Evolutionary conservation across 2,797 vertebrate genomes (phyloP), one percentile per base, ranked within the genome.

Genomic region (Champsocephalus gunnari): DNA sequence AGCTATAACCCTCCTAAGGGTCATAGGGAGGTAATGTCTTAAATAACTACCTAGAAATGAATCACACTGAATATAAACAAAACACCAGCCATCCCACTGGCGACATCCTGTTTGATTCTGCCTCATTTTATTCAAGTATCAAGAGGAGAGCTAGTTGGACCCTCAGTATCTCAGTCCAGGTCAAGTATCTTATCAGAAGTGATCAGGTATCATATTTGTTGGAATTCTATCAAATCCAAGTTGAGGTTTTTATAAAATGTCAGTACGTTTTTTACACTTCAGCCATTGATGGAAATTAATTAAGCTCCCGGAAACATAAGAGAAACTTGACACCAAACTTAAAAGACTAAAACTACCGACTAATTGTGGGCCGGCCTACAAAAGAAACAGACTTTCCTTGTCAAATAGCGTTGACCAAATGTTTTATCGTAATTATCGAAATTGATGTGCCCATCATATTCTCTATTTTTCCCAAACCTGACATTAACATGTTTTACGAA

Each of bases 11-110:
- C 88, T 83, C 66, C 81, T 76, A 84, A 73, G 79, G 80, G 79
- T 85, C n/a, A 85, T 69, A 84, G 80, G 71, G 88, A 92, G 91
- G 82, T 83, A 81, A 88, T 77, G 82, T 92, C 84, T 90, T 90
- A 89, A 89, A 90, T 90, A 91, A 84, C 88, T 87, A 93, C 89
- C 89, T 86, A 90, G 51, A 89, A 89, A 88, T 81, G 21, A 81
- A 82, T 82, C 87, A 82, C 65, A 83, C 60, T 81, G 74, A 72
- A 84, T 86, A 84, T 75, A 87, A 90, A 86, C 67, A 79, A 88
- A 86, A 87, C 85, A 89, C 76, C 83, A 89, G 87, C 87, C 86
- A 67, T 77, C 68, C 75, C 71, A 85, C 80, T 87, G 71, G 81
- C 65, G 83, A 80, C 51, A 77, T 81, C 60, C 79, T 77, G 61